Conservation (phyloP, 2,888 invertebrate species). For the Eupithecia abbreviata region DNA sequence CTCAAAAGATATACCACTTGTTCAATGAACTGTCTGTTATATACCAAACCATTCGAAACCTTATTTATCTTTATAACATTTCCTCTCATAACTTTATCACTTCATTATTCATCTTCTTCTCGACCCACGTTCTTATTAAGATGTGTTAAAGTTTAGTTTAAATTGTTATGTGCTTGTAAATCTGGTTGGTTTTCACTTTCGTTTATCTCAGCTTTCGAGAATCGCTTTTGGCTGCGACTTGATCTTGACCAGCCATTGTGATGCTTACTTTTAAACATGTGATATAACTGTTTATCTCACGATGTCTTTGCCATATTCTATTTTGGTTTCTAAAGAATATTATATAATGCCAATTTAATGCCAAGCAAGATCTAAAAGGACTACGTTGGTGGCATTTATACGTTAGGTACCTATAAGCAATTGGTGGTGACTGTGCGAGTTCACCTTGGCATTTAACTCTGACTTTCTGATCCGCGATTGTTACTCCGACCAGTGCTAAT, state of each 20-base stretch:
- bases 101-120: not conserved
- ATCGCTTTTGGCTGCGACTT: slow-evolving; percentile 46
- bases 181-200: slow-evolving; percentile 78
- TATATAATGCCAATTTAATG: not conserved
- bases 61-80: not conserved
- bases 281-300: slow-evolving; percentile 30
- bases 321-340: not conserved
- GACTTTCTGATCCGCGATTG: slow-evolving; percentile 57
- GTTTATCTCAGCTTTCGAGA: slow-evolving; percentile 69
- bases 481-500: slow-evolving; percentile 49
- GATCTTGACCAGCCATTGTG: slow-evolving; percentile 50
- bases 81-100: not conserved
- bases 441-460: slow-evolving; percentile 78
- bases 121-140: slow-evolving; percentile 18
- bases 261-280: slow-evolving; percentile 60
- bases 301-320: slow-evolving; percentile 29
- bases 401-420: slow-evolving; percentile 51
- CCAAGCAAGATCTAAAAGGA: slow-evolving; percentile 8
- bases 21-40: not conserved
- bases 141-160: slow-evolving; percentile 40
- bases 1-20: not conserved
- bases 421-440: slow-evolving; percentile 65
- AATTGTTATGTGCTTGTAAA: slow-evolving; percentile 44
- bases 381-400: slow-evolving; percentile 6
- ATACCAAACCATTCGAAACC: not conserved